Percentiles rank a stretch among this genome's conserved stretches.
Evolutionary conservation across 2,113 vertebrate genomes (phyloP).

Genomic region (Cephalopterus ornatus): DNA sequence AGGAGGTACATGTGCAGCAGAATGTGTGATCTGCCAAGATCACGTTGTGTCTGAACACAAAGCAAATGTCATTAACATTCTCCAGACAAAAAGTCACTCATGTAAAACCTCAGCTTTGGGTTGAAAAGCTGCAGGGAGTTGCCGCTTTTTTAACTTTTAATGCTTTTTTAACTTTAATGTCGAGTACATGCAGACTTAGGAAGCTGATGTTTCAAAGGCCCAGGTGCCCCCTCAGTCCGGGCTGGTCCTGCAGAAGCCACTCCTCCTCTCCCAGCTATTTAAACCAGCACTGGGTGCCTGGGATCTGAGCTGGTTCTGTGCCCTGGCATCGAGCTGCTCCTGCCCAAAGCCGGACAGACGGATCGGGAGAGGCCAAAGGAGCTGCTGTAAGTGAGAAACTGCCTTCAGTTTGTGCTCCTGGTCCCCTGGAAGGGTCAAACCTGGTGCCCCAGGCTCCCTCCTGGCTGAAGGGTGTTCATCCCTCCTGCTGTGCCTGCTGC

Average conservation of each 20-base stretch:
- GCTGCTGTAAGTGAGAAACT: neutral
- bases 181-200: neutral
- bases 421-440: neutral
- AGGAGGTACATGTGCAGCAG: slow-evolving; percentile 4
- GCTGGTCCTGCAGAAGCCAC: neutral
- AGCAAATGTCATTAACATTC: slow-evolving; percentile 55
- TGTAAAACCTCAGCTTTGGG: neutral
- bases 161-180: slow-evolving; percentile 13
- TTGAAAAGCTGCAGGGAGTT: slow-evolving; percentile 29
- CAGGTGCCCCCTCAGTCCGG: neutral
- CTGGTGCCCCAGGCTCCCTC: neutral
- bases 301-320: neutral
- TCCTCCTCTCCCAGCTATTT: neutral
- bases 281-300: neutral
- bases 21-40: slow-evolving; percentile 16
- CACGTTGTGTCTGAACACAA: slow-evolving; percentile 20
- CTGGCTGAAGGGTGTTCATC: neutral
- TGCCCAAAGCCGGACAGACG: accelerated
- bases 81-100: neutral
- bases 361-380: neutral
- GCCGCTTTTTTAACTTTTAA: slow-evolving; percentile 10
- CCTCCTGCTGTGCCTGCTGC: neutral
- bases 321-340: neutral
- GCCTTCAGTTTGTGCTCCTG: neutral
- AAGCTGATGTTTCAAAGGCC: neutral